phyloP scores from a whole-genome alignment of 2,888 invertebrate genomes.

The Brachylomia viminalis region DNA sequence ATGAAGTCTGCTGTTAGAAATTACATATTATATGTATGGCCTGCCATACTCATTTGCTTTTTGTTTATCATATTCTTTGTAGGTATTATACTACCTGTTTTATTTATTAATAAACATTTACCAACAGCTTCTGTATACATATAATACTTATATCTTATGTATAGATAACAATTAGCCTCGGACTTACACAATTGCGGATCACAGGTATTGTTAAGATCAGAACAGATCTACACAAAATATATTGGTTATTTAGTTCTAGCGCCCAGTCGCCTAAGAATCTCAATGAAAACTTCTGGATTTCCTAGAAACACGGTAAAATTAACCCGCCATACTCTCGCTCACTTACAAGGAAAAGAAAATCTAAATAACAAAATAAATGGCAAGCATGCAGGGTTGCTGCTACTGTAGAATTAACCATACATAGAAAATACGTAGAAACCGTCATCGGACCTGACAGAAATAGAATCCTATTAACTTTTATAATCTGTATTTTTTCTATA shows the following conservation, averaged over 20 bases:
- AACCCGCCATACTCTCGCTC: conserved; percentile 29
- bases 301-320: conserved; percentile 17
- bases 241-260: background rate
- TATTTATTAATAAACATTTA: background rate
- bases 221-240: no score
- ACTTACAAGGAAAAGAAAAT: conserved; percentile 40
- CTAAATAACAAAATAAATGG: conserved; percentile 43
- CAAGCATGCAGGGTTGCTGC: conserved; percentile 16
- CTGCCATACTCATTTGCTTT: background rate
- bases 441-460: conserved; percentile 10
- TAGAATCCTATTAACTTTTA: conserved; percentile 38
- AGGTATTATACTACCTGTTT: background rate
- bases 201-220: background rate
- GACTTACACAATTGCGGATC: background rate
- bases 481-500: background rate
- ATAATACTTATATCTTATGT: background rate
- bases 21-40: conserved; percentile 6
- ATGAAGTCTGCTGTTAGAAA: conserved; percentile 7
- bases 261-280: background rate
- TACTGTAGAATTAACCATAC: conserved; percentile 31
- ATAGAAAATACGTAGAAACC: conserved; percentile 26
- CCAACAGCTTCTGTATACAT: no score
- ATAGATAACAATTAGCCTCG: background rate
- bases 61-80: background rate
- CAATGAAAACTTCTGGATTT: conserved; percentile 10